Evolutionary conservation across 2,113 vertebrate species (phyloP).

Genomic region (Cheirogaleus medius): DNA sequence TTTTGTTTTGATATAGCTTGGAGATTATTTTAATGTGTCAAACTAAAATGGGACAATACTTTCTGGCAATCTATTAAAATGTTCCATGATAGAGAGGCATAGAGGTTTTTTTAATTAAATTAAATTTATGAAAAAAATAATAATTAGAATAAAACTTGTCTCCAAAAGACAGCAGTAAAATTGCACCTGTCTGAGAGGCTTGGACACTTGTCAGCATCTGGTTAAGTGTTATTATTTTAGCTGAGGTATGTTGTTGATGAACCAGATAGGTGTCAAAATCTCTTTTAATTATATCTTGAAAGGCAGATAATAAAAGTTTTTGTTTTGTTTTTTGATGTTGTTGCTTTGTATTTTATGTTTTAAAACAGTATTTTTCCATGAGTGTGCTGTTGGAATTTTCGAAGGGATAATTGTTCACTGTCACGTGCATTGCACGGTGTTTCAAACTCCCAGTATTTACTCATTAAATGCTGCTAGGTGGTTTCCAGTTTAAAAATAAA

Average conservation of each 20-base stretch:
- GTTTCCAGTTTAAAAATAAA: neutral
- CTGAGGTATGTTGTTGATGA: neutral
- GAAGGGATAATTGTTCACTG: neutral
- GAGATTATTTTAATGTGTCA: neutral
- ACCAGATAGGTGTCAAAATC: neutral
- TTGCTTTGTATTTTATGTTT: neutral
- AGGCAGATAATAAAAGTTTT: neutral
- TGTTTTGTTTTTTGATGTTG: neutral
- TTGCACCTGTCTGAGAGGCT: neutral
- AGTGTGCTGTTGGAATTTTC: neutral
- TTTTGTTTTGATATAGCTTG: neutral
- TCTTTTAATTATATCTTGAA: neutral
- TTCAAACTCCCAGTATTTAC: neutral
- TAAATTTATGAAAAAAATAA: neutral
- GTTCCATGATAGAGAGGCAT: neutral
- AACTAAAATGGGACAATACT: neutral
- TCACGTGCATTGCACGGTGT: neutral
- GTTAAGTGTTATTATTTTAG: neutral
- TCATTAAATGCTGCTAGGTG: neutral
- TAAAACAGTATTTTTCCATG: conserved; percentile 2
- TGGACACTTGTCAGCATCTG: neutral
- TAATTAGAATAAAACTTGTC: neutral
- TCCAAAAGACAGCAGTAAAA: neutral
- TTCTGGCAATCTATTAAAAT: neutral
- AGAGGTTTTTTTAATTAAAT: neutral